phyloP scores from a whole-genome alignment of 2,888 invertebrate species.

The Odontomyia ornata region DNA sequence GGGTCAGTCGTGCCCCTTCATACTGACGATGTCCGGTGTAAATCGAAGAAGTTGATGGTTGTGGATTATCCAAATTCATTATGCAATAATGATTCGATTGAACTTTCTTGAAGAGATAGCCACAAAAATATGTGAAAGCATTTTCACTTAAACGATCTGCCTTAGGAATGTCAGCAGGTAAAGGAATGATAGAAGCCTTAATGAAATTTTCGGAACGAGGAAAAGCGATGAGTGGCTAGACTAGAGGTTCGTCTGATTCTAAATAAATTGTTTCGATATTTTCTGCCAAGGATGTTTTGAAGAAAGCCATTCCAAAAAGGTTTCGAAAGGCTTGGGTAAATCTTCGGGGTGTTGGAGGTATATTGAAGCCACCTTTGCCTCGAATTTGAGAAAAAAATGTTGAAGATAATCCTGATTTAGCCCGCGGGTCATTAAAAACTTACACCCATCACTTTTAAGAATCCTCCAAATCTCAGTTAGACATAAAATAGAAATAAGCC shows the following conservation, averaged over 20 bases:
- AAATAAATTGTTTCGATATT: background rate
- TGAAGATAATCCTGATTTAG: conserved; percentile 13
- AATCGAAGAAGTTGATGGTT: background rate
- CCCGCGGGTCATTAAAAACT: background rate
- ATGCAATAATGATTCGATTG: no score
- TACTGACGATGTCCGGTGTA: background rate
- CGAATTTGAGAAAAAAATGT: background rate
- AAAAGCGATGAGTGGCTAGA: background rate
- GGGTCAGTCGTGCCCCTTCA: background rate
- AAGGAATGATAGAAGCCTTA: background rate
- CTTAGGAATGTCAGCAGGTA: background rate
- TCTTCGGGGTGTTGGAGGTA: background rate
- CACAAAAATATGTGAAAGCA: conserved; percentile 8
- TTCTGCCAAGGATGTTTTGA: background rate
- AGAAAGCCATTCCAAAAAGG: background rate
- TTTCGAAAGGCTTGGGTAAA: conserved; percentile 8
- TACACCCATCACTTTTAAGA: no score
- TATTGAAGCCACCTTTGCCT: background rate
- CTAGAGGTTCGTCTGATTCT: background rate
- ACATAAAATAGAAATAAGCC: background rate
- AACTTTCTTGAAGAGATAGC: no score
- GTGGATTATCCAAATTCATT: background rate
- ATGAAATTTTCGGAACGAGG: background rate
- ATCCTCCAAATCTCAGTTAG: no score
- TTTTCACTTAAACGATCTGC: background rate